Percentiles rank a stretch among this genome's conserved stretches.
These are phyloP conservation scores for Lucilia sericata DNA, from an alignment of 1,140 invertebrate species.

Conservation along the genomic window DNA sequence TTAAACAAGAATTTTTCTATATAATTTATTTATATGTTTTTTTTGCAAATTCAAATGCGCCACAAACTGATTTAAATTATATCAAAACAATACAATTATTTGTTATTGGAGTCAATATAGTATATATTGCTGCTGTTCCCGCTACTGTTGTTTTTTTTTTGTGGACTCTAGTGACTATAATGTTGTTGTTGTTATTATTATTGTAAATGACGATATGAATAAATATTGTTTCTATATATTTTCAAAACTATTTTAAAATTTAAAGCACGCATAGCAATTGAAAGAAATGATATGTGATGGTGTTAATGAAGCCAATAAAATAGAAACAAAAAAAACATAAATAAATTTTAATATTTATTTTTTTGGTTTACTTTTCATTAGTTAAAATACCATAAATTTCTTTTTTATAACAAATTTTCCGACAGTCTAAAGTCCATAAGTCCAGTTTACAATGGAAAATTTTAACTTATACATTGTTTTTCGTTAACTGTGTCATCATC, in stretches of 20 bases:
- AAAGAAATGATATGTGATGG: slow-evolving; percentile 29
- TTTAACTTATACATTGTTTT: not conserved
- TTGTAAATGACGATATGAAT: not conserved
- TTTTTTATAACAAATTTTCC: not conserved
- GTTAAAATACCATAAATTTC: slow-evolving; percentile 21
- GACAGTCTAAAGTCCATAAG: not conserved
- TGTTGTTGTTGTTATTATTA: not conserved
- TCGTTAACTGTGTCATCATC: slow-evolving; percentile 16
- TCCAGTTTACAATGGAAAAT: not conserved
- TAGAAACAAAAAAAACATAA: not conserved
- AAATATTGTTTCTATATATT: not conserved
- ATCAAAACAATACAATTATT: slow-evolving; percentile 25
- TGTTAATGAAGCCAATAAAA: slow-evolving; percentile 16
- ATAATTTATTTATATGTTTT: not conserved
- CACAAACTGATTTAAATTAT: not conserved
- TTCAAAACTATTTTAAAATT: slow-evolving; percentile 34
- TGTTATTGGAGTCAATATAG: slow-evolving; percentile 4
- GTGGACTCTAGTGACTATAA: not conserved
- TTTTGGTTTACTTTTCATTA: not conserved
- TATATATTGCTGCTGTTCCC: not conserved
- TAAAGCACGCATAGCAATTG: slow-evolving; percentile 27
- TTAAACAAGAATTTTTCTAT: too few species aligned
- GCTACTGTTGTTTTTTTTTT: too few species aligned
- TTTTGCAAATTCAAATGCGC: not conserved
- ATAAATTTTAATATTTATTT: not conserved